Evolutionary conservation across 2,113 vertebrate species (phyloP).

Genomic region (Theristicus caerulescens): DNA sequence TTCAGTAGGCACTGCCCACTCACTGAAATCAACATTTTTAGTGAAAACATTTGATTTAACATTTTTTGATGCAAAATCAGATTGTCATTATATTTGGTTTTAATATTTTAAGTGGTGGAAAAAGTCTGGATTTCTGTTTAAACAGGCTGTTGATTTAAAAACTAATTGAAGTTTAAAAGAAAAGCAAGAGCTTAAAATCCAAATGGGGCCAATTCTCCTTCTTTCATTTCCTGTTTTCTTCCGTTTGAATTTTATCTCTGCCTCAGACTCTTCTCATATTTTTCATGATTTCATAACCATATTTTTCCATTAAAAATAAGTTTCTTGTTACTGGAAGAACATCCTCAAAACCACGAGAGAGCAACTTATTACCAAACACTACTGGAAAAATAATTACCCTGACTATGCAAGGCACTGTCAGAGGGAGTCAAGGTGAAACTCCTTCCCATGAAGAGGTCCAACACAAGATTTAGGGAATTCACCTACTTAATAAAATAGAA

Average conservation of each 20-base stretch:
- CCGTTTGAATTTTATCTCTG: slow-evolving; percentile 34
- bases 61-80: not conserved
- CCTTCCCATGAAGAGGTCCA: not conserved
- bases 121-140: not conserved
- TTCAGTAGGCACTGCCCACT: not conserved
- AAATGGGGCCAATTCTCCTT: not conserved
- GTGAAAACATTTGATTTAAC: not conserved
- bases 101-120: not conserved
- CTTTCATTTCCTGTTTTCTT: slow-evolving; percentile 51
- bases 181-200: not conserved
- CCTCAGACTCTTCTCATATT: slow-evolving; percentile 11
- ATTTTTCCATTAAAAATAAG: slow-evolving; percentile 16
- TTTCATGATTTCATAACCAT: slow-evolving; percentile 26
- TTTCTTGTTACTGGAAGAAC: slow-evolving; percentile 16
- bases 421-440: not conserved
- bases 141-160: not conserved
- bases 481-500: not conserved
- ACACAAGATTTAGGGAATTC: not conserved
- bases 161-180: not conserved
- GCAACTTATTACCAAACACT: not conserved
- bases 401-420: not conserved
- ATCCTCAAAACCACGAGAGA: slow-evolving; percentile 22
- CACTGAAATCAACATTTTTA: not conserved
- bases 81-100: not conserved
- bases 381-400: slow-evolving; percentile 30